phyloP scores from a whole-genome alignment of 2,113 vertebrate genomes.

The Enhydra lutris region DNA sequence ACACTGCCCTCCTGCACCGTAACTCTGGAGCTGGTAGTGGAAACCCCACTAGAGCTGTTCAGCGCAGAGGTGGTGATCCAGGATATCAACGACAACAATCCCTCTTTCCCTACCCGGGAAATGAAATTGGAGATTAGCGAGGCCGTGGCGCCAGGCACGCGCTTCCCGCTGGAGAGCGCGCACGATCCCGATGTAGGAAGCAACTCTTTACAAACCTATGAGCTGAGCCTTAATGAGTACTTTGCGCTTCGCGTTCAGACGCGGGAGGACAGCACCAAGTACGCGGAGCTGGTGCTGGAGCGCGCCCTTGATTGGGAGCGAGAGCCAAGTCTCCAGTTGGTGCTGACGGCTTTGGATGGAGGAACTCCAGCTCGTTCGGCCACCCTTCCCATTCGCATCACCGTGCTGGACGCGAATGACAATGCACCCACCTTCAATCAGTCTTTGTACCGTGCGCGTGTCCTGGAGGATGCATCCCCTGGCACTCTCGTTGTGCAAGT shows the following conservation, averaged over 20 bases:
- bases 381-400: constrained; percentile 79
- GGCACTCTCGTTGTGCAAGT: constrained; percentile 78
- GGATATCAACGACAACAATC: constrained; percentile 89
- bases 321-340: constrained; percentile 75
- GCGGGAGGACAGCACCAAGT: constrained; percentile 83
- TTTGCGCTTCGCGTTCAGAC: constrained; percentile 84
- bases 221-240: constrained; percentile 83
- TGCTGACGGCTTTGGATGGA: constrained; percentile 83
- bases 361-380: constrained; percentile 80
- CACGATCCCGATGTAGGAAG: constrained; percentile 87
- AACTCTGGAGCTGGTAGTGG: constrained; percentile 85
- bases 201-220: constrained; percentile 87
- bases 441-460: constrained; percentile 79
- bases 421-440: constrained; percentile 84
- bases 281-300: constrained; percentile 83
- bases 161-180: constrained; percentile 88
- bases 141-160: constrained; percentile 80
- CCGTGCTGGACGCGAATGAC: constrained; percentile 83
- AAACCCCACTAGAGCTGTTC: constrained; percentile 86
- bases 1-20: constrained; percentile 82
- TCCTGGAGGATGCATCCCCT: constrained; percentile 78
- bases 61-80: constrained; percentile 85
- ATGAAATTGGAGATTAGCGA: constrained; percentile 86
- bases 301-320: constrained; percentile 83
- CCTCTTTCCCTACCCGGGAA: constrained; percentile 81